Evolutionary conservation across 92 coral and sea anemone species (phyloP).

Genomic region (Galaxea fascicularis): DNA sequence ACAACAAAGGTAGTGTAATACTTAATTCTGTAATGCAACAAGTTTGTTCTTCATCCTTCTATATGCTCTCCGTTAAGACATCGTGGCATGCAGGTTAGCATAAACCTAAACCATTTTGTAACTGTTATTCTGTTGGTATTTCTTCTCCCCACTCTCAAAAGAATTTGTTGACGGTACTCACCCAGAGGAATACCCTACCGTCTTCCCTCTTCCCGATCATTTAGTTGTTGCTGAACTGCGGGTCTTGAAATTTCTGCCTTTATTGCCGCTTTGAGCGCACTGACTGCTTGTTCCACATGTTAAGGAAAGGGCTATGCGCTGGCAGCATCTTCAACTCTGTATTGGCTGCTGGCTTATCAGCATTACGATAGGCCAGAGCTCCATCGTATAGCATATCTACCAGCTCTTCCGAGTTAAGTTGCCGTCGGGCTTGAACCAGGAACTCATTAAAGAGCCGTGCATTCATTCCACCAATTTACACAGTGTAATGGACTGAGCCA

Average conservation of each 20-base stretch:
- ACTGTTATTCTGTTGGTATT: conserved; percentile 18
- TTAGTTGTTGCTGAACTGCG: conserved; percentile 31
- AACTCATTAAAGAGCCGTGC: conserved; percentile 49
- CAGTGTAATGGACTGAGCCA: conserved; percentile 62
- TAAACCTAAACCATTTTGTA: conserved; percentile 21
- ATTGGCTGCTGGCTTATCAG: conserved; percentile 26
- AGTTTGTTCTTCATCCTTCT: too few species aligned
- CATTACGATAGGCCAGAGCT: conserved; percentile 45
- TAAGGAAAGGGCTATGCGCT: conserved; percentile 27
- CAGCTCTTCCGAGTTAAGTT: conserved; percentile 55
- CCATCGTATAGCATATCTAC: conserved; percentile 44
- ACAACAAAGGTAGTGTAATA: background rate
- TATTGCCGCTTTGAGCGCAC: conserved; percentile 46
- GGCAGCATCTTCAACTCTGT: conserved; percentile 41
- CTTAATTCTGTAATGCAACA: background rate
- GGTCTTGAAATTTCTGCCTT: too few species aligned
- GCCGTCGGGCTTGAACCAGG: conserved; percentile 47
- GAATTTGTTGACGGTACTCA: too few species aligned
- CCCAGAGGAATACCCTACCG: conserved; percentile 28
- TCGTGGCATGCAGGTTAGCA: too few species aligned
- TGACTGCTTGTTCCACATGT: conserved; percentile 56
- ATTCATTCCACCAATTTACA: conserved; percentile 58
- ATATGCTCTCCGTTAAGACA: conserved; percentile 4
- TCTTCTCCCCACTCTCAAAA: too few species aligned
- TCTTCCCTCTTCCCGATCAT: conserved; percentile 27